Conservation (phyloP, 2,113 vertebrate genomes). For the Misgurnus anguillicaudatus region DNA sequence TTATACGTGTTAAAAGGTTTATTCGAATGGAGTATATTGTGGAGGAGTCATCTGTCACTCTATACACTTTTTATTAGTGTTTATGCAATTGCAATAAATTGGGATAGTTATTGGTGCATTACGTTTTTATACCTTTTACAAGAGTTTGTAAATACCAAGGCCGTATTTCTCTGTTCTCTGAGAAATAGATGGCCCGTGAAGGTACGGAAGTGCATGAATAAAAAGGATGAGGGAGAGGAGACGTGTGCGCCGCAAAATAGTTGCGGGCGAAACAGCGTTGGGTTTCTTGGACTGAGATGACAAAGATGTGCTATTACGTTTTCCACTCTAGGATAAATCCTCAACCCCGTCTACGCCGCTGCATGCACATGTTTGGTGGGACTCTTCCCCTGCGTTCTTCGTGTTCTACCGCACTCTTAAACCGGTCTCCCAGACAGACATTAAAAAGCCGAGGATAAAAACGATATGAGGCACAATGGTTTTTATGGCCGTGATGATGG, state of each 20-base stretch:
- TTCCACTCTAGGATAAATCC: slow-evolving; percentile 57
- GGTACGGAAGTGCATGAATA: slow-evolving; percentile 5
- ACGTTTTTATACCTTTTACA: too few relatives aligned
- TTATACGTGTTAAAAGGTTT: slow-evolving; percentile 14
- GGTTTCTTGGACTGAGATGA: slow-evolving; percentile 79
- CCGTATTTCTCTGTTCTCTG: neutral
- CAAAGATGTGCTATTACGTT: slow-evolving; percentile 63
- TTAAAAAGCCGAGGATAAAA: slow-evolving; percentile 49
- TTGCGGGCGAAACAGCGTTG: slow-evolving; percentile 76
- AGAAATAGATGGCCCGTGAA: neutral
- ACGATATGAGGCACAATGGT: slow-evolving; percentile 22
- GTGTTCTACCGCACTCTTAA: slow-evolving; percentile 67
- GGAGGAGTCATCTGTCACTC: neutral
- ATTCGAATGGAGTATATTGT: neutral
- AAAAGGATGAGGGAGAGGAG: slow-evolving; percentile 49
- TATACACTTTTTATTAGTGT: neutral
- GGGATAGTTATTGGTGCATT: too few relatives aligned
- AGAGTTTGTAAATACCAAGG: too few relatives aligned
- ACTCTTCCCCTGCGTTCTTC: slow-evolving; percentile 65
- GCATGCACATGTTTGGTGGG: slow-evolving; percentile 38
- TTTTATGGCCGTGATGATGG: neutral
- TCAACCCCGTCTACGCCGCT: slow-evolving; percentile 19
- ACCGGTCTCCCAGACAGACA: slow-evolving; percentile 54
- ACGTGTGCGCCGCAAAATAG: slow-evolving; percentile 71
- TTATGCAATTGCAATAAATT: too few relatives aligned